Base-by-base conservation (phyloP, 2,888 invertebrate genomes). In the Brenthis hecate region DNA sequence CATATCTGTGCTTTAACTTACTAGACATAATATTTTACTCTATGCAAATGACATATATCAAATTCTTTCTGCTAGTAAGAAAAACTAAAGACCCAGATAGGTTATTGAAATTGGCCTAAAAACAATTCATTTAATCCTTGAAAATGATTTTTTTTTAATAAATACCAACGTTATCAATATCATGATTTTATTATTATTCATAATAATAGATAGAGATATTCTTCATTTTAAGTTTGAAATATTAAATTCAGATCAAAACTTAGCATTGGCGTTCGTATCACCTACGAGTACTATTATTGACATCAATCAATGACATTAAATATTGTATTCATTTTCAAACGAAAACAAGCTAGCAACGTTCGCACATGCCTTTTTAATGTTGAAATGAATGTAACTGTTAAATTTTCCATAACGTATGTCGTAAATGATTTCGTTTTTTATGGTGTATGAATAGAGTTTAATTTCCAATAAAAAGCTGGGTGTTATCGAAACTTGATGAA, bases 401-500 rank as follows among this genome's bases (percentile, higher is more conserved):
- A 28, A 43, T 66, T 55, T 53, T 47, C 3, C 51, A 58, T 32
- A 19, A 36, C n/a, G 48, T n/a, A 23, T 1, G 8, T 4, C 6
- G 16, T 1, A 57, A 23, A 51, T 36, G 50, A 62, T 43, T 61
- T 56, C 13, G 3, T 19, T 56, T n/a, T 43, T 56, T 55, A 56
- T 50, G 2, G 0, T 0, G 50, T 50, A 16, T 8, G 8, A 8
- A 62, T 67, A 56, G 13, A 56, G 61, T 56, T 23, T 62, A 61
- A 16, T 16, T 56, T 67, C 4, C 14, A 50, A 56, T 51, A 36
- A 14, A 43, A 56, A 62, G 48, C 56, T 36, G 2, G 2, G 23
- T n/a, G 55, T 61, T 62, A 51, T 56, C 19, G n/a, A 23, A 62
- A 43, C 23, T 14, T 19, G 23, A 60, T 36, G 54, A 69, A 57